Conservation (phyloP, 1,140 invertebrate species). For the Heliothis virescens region DNA sequence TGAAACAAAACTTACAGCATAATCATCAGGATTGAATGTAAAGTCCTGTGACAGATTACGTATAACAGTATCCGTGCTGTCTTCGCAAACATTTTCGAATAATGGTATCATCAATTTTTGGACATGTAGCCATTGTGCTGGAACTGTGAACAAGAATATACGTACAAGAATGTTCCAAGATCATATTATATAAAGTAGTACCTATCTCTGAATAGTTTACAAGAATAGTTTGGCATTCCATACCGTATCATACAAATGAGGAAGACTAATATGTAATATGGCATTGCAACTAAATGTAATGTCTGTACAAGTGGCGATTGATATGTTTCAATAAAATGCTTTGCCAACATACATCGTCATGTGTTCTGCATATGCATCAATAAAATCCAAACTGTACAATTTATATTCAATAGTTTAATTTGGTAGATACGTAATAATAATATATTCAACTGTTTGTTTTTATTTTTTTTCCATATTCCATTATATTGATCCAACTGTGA, state of each 20-base stretch:
- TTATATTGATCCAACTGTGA: too few relatives aligned
- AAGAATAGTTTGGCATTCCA: conserved; percentile 5
- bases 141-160: conserved; percentile 57
- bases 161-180: too few relatives aligned
- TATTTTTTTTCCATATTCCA: too few relatives aligned
- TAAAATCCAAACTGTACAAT: too few relatives aligned
- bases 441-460: too few relatives aligned
- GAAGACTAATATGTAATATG: background rate
- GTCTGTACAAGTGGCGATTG: conserved; percentile 6
- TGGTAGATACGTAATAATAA: too few relatives aligned
- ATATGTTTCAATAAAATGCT: background rate
- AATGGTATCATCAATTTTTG: conserved; percentile 74
- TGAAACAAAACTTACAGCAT: conserved; percentile 60
- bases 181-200: too few relatives aligned
- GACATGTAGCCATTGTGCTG: conserved; percentile 70
- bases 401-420: too few relatives aligned
- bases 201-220: conserved; percentile 12
- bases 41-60: conserved; percentile 69
- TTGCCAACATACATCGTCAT: background rate
- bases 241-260: background rate
- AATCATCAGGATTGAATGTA: conserved; percentile 61
- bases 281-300: conserved; percentile 9
- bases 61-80: conserved; percentile 65
- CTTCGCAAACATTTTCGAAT: conserved; percentile 81
- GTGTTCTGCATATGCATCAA: background rate